Conservation (phyloP, 1,140 invertebrate species). For the Tetragnatha versicolor region DNA sequence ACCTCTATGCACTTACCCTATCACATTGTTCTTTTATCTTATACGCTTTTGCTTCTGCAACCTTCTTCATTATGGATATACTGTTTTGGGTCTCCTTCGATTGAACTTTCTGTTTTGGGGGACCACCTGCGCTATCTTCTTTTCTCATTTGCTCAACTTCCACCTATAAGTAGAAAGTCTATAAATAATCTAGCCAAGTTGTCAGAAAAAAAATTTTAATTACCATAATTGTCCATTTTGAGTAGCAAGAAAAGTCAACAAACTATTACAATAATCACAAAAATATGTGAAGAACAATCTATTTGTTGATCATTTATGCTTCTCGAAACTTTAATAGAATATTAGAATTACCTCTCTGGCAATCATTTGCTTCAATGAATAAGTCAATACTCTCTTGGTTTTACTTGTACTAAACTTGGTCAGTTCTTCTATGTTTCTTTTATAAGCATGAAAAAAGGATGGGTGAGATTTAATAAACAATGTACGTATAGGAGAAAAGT, state of each 20-base stretch:
- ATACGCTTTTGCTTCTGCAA: conserved; percentile 3
- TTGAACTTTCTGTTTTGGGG: not conserved
- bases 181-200: not conserved
- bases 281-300: not conserved
- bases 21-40: too few species aligned
- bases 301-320: too few species aligned
- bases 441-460: conserved; percentile 58
- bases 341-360: conserved; percentile 72
- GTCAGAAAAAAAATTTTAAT: not conserved
- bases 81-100: too few species aligned
- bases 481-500: too few species aligned
- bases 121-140: conserved; percentile 5
- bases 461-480: too few species aligned
- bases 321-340: too few species aligned
- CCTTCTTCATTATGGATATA: too few species aligned
- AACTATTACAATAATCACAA: not conserved
- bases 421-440: conserved; percentile 69
- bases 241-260: too few species aligned
- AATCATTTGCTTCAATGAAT: conserved; percentile 79
- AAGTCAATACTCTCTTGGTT: conserved; percentile 66
- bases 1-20: not conserved
- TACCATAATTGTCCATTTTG: too few species aligned
- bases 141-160: conserved; percentile 53
- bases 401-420: conserved; percentile 65
- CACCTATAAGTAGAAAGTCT: conserved; percentile 19